Conservation (phyloP, 2,797 vertebrate species). For the Mus spretus region DNA sequence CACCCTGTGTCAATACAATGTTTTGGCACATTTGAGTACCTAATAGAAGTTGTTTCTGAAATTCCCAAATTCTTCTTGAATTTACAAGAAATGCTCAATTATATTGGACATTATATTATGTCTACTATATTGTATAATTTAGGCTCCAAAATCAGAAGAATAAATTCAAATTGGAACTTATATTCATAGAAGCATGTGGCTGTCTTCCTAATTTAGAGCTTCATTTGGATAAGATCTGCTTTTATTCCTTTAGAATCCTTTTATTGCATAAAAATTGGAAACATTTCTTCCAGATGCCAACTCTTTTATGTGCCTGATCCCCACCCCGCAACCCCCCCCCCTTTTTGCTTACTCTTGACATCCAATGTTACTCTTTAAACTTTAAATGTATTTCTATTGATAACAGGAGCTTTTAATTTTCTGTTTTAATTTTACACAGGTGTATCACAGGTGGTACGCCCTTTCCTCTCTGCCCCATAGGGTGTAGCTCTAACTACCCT, state of each 20-base stretch:
- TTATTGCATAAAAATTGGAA: conserved; percentile 64
- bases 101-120: neutral
- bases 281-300: conserved; percentile 34
- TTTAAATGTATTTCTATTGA: conserved; percentile 16
- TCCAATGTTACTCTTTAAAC: neutral
- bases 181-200: neutral
- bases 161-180: conserved; percentile 42
- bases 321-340: accelerated
- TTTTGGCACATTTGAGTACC: neutral
- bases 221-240: conserved; percentile 36
- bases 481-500: conserved; percentile 86
- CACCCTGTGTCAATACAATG: neutral
- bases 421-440: conserved; percentile 81
- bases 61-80: neutral
- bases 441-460: conserved; percentile 83
- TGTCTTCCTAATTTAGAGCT: conserved; percentile 57
- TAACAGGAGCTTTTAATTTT: conserved; percentile 43
- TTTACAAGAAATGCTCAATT: neutral
- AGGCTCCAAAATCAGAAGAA: neutral
- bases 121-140: conserved; percentile 2
- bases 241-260: conserved; percentile 60
- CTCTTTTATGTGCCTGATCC: conserved; percentile 47
- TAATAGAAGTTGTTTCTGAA: conserved; percentile 3
- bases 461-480: conserved; percentile 87
- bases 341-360: neutral